Evolutionary conservation across 1,140 invertebrate genomes (phyloP), one percentile per base, ranked within the genome.

Genomic region (Trissolcus basalis): DNA sequence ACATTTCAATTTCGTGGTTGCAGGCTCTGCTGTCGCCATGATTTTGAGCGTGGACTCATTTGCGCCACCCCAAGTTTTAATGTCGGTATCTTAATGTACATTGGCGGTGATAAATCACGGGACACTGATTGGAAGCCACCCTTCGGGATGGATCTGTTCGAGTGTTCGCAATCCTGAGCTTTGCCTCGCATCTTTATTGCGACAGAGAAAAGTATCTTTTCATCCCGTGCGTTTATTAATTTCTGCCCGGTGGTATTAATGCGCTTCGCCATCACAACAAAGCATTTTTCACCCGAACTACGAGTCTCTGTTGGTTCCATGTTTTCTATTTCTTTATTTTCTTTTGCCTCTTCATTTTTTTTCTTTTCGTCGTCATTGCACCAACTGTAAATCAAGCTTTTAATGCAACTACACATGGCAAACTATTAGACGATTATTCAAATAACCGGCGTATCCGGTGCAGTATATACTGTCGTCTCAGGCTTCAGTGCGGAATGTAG

Each of bases 41-140:
- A 27, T 3, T 27, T 11, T 8, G 36, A 11, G 36, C 2, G 3
- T 9, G 36, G 54, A 39, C 55, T 68, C 50, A 64, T 69, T 71
- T 47, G 63, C 59, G 65, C 76, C 36, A 79, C 85, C 85, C 84
- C 85, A 87, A 72, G 85, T 87, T 87, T 87, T 86, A 87, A 87
- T 86, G 85, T 85, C 81, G 84, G 86, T 88, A 88, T 88, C 86
- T 87, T 87, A 87, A 87, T 87, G 85, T 87, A 87, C 86, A 87
- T 87, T 87, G 85, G 19, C 85, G 67, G 71, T 82, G 80, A 87
- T 87, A 87, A 87, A 87, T 87, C 86, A 87, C 69, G 82, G 81
- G 82, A 78, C 85, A 85, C 85, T 87, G 86, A 87, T 87, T 87
- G 85, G 83, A 81, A 84, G 80, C 78, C 79, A 83, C 84, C 85